Evolutionary conservation across 2,113 vertebrate genomes (phyloP), one percentile per base, ranked within the genome.

Genomic region (Nycticryphes semicollaris): DNA sequence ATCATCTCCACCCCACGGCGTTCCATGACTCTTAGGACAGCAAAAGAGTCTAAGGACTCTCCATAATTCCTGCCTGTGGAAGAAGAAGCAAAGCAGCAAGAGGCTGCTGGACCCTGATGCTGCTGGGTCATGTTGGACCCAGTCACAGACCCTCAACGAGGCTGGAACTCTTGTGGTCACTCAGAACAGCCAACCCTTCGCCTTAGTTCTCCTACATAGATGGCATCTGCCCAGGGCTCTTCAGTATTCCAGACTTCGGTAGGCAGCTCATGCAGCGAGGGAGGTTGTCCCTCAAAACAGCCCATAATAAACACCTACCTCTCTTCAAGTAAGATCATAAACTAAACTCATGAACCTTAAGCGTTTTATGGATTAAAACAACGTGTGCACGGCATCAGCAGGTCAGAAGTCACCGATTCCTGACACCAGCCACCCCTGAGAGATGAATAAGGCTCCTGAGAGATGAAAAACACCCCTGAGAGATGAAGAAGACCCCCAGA

Each of bases 361-460:
- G 20, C 16, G 12, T 31, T 53, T 22, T 20, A 33, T 17, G 10
- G 51, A 45, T 63, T 37, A 47, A 56, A 84, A 47, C 43, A 39
- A 37, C 0, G 0, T 2, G 2, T 5, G 22, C 27, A 15, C 12
- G 31, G 23, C n/a, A 7, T 2, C 4, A 33, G 33, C 0, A 1
- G 30, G 45, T 43, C 59, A n/a, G 21, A 74, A 57, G 56, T 11
- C 59, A 50, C 73, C 16, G 15, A 22, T 8, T 70, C 60, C 59
- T 63, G 41, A 60, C 51, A 56, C 33, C 47, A 59, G 15, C 28
- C 27, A 45, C 7, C 14, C 33, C 23, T 35, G 17, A 50, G 27
- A 39, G 48, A 8, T 20, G 19, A 77, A 57, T 25, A 56, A 63
- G 76, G 19, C 8, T 7, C 41, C 14, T 14, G 19, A 35, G 31